phyloP scores from a whole-genome alignment of 2,113 vertebrate genomes.

The Pitta sordida region DNA sequence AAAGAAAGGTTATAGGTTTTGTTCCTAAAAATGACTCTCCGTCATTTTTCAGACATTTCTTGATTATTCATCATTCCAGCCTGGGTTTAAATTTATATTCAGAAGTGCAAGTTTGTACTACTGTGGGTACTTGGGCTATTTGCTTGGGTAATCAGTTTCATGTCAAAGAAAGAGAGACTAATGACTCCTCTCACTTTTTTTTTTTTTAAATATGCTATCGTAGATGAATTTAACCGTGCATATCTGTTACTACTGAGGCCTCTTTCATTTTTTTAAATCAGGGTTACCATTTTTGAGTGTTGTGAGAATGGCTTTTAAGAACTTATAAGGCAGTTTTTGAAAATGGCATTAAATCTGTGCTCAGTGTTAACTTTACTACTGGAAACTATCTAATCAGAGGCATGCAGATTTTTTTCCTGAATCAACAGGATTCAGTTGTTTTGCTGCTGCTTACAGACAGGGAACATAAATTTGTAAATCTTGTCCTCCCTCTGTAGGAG shows the following conservation, averaged over 20 bases:
- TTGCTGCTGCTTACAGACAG: constrained; percentile 50
- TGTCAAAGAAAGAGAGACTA: not conserved
- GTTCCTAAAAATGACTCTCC: not conserved
- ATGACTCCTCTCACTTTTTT: not conserved
- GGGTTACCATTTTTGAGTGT: not conserved
- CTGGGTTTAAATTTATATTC: not conserved
- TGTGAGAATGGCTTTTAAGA: not conserved
- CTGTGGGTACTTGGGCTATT: not conserved
- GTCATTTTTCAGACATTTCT: not conserved
- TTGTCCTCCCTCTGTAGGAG: constrained; percentile 36
- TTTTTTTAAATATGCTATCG: not conserved
- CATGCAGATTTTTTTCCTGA: constrained; percentile 47
- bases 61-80: not conserved
- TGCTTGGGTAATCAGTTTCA: not conserved
- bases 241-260: not conserved
- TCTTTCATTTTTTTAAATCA: not conserved
- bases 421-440: constrained; percentile 30
- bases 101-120: not conserved
- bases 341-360: not conserved
- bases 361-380: not conserved
- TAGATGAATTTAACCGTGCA: not conserved
- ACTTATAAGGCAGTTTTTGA: not conserved
- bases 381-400: constrained; percentile 11
- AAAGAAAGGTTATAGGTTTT: not conserved
- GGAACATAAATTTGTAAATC: constrained; percentile 48